phyloP scores from a whole-genome alignment of 2,888 invertebrate species.

The Andrena trimmerana region DNA sequence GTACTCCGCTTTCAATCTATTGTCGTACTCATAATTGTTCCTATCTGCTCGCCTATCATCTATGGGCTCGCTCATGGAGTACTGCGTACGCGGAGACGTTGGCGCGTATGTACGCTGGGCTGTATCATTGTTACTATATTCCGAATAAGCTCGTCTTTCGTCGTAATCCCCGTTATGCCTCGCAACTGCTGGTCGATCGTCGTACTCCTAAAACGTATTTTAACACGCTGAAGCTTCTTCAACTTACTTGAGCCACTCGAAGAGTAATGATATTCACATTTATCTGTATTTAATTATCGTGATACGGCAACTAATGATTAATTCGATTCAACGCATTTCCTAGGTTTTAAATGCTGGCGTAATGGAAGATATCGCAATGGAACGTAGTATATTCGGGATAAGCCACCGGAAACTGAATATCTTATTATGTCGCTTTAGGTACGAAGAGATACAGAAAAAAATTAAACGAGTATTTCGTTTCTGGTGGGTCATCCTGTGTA shows the following conservation, averaged over 20 bases:
- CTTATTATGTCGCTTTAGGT: not conserved
- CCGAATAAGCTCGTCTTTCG: slow-evolving; percentile 72
- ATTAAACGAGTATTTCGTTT: not conserved
- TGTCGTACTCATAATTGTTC: slow-evolving; percentile 77
- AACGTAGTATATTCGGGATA: not conserved
- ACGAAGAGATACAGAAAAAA: not conserved
- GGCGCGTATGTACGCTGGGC: slow-evolving; percentile 72
- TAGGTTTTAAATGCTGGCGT: not conserved
- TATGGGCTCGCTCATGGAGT: slow-evolving; percentile 73
- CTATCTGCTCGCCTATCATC: slow-evolving; percentile 78
- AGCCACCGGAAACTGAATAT: not conserved
- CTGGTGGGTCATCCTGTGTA: not conserved
- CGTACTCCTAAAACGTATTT: slow-evolving; percentile 74
- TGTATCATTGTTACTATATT: slow-evolving; percentile 70
- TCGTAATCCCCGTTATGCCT: slow-evolving; percentile 80
- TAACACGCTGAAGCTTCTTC: not conserved
- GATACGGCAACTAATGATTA: not conserved
- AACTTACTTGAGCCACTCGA: not conserved
- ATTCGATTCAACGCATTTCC: not conserved
- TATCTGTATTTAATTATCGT: slow-evolving; percentile 9
- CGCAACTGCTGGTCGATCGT: slow-evolving; percentile 70
- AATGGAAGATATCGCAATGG: slow-evolving; percentile 6
- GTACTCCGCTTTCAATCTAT: slow-evolving; percentile 76
- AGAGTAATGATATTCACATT: not conserved
- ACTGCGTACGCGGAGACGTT: slow-evolving; percentile 77